These are phyloP conservation scores for Drosophila rubida DNA, from an alignment of 2,888 invertebrate genomes.

Conservation along the genomic window DNA sequence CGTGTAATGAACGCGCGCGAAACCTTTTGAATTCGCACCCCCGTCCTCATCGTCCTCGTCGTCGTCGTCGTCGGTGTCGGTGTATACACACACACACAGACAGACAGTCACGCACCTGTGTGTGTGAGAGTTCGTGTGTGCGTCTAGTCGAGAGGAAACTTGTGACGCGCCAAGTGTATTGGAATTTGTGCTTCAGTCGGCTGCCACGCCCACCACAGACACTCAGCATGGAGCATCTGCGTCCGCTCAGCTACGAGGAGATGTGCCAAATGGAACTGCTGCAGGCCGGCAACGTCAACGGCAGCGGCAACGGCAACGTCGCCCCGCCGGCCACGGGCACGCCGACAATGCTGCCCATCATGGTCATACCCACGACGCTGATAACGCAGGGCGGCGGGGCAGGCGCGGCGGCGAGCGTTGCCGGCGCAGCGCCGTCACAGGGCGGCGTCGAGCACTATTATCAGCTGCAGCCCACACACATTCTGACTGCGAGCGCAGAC, in stretches of 20 bases:
- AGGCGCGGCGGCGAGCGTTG: slow-evolving; percentile 52
- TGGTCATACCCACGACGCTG: slow-evolving; percentile 83
- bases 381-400: slow-evolving; percentile 51
- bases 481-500: slow-evolving; percentile 64
- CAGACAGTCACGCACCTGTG: not conserved
- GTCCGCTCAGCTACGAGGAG: slow-evolving; percentile 84
- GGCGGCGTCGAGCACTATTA: slow-evolving; percentile 74
- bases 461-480: slow-evolving; percentile 82
- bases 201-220: slow-evolving; percentile 30
- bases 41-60: slow-evolving; percentile 6
- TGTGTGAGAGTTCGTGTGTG: slow-evolving; percentile 16
- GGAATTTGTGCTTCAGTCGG: slow-evolving; percentile 13
- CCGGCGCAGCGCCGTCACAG: slow-evolving; percentile 51
- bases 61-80: slow-evolving; percentile 2
- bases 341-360: slow-evolving; percentile 82
- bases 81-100: slow-evolving; percentile 30
- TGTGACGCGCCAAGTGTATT: slow-evolving; percentile 41
- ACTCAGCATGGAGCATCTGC: slow-evolving; percentile 79
- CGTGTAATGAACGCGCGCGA: slow-evolving; percentile 76
- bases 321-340: slow-evolving; percentile 51
- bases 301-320: slow-evolving; percentile 10
- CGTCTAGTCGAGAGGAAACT: slow-evolving; percentile 4
- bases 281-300: slow-evolving; percentile 47
- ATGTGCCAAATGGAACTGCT: slow-evolving; percentile 84
- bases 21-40: slow-evolving; percentile 48